A percentile compares a stretch with the other conserved stretches of the same genome.
Evolutionary conservation across 1,140 invertebrate species (phyloP).

Genomic region (Leptoteleia sp.): DNA sequence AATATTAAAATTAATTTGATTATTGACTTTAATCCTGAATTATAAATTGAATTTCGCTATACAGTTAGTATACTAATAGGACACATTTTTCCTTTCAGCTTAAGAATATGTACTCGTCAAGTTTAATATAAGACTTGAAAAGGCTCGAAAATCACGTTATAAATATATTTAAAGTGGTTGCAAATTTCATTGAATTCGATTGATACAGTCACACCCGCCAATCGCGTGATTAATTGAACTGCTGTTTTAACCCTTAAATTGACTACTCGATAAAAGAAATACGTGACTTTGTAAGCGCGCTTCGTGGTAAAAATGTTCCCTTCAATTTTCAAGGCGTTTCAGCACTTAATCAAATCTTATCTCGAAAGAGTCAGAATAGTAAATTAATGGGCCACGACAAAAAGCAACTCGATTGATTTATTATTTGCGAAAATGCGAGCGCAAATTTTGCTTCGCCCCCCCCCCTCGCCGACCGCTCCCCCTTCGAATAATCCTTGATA

Average conservation of each 20-base stretch:
- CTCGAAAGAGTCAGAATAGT: slow-evolving; percentile 29
- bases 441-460: no score
- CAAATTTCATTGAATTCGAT: slow-evolving; percentile 31
- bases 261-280: slow-evolving; percentile 58
- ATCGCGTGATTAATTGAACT: slow-evolving; percentile 57
- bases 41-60: not conserved
- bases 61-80: no score
- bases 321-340: slow-evolving; percentile 52
- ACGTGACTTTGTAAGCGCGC: slow-evolving; percentile 51
- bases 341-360: slow-evolving; percentile 54
- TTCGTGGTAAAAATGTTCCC: slow-evolving; percentile 27
- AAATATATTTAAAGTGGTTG: slow-evolving; percentile 24
- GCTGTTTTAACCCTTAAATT: slow-evolving; percentile 54
- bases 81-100: not conserved
- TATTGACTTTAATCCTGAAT: not conserved
- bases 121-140: not conserved
- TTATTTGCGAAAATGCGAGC: slow-evolving; percentile 30
- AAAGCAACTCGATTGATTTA: slow-evolving; percentile 52
- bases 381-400: slow-evolving; percentile 42
- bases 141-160: slow-evolving; percentile 12
- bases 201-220: slow-evolving; percentile 42
- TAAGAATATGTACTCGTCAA: not conserved
- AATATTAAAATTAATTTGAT: not conserved
- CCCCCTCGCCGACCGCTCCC: no score
- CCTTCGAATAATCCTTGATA: no score